Conservation (phyloP, 2,888 invertebrate genomes). For the Eudasyphora cyanicolor region DNA sequence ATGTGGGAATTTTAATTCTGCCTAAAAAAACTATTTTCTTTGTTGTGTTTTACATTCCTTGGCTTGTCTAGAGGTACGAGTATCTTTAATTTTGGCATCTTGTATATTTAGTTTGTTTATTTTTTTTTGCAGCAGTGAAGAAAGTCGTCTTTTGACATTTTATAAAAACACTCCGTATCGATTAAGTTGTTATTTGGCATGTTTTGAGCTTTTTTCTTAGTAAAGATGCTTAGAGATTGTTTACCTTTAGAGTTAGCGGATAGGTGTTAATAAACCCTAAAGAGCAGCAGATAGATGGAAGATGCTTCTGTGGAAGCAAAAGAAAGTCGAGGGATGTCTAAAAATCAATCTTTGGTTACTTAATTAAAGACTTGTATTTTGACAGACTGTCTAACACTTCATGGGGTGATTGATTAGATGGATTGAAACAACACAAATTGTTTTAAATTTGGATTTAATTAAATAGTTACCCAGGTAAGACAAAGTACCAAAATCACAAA, state of each 20-base stretch:
- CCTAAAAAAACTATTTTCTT: neutral
- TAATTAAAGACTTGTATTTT: neutral
- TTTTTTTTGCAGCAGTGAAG: neutral
- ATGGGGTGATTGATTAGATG: neutral
- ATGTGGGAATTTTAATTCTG: slow-evolving; percentile 40
- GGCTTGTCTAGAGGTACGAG: slow-evolving; percentile 4
- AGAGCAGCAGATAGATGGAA: neutral
- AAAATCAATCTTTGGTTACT: neutral
- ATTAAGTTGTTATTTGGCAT: slow-evolving; percentile 7
- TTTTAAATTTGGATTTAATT: neutral
- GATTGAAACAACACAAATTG: neutral
- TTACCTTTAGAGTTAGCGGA: neutral
- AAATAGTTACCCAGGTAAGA: too few relatives aligned
- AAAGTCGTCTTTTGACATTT: slow-evolving; percentile 20
- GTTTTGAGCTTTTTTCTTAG: neutral
- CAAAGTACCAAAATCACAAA: too few relatives aligned
- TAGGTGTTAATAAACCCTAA: slow-evolving; percentile 13
- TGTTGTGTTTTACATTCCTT: neutral
- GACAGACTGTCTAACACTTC: neutral
- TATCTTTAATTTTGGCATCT: neutral
- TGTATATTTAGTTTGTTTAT: neutral
- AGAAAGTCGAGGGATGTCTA: neutral
- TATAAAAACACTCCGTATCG: neutral
- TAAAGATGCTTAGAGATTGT: neutral
- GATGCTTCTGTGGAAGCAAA: neutral